Percentiles rank a stretch among this genome's conserved stretches.
Evolutionary conservation across 2,888 invertebrate genomes (phyloP).

Genomic region (Diadegma fenestrale): DNA sequence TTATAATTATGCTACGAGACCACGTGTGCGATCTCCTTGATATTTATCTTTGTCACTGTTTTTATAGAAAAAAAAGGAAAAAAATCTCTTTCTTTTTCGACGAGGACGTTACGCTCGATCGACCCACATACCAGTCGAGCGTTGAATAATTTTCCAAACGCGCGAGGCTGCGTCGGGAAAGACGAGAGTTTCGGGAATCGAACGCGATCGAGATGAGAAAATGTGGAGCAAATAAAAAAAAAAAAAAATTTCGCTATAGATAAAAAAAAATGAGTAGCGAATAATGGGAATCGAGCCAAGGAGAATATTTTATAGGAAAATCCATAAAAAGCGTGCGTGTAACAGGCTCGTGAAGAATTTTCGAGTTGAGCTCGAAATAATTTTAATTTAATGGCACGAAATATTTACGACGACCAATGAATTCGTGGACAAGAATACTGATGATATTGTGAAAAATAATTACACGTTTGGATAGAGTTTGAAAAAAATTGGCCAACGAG

Average conservation of each 20-base stretch:
- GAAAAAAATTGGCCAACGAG: background rate
- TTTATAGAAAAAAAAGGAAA: background rate
- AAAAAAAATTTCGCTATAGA: background rate
- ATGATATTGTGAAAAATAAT: background rate
- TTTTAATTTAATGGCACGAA: background rate
- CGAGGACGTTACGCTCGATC: conserved; percentile 60
- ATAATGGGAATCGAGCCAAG: background rate
- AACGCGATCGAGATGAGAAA: background rate
- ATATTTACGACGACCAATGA: background rate
- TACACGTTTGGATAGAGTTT: background rate
- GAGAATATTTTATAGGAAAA: background rate
- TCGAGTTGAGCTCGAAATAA: background rate
- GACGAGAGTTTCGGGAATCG: background rate
- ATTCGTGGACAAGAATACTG: background rate
- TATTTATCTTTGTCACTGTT: conserved; percentile 21
- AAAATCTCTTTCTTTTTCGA: conserved; percentile 16
- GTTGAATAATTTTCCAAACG: conserved; percentile 70
- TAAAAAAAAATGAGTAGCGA: background rate
- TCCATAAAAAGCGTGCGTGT: background rate
- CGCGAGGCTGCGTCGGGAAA: background rate
- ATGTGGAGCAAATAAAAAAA: background rate
- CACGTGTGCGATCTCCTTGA: conserved; percentile 34
- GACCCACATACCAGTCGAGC: conserved; percentile 69
- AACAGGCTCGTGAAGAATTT: background rate
- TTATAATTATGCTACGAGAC: conserved; percentile 13